Evolutionary conservation across 2,797 vertebrate genomes (phyloP), one percentile per base, ranked within the genome.

Genomic region (Furcifer pardalis): DNA sequence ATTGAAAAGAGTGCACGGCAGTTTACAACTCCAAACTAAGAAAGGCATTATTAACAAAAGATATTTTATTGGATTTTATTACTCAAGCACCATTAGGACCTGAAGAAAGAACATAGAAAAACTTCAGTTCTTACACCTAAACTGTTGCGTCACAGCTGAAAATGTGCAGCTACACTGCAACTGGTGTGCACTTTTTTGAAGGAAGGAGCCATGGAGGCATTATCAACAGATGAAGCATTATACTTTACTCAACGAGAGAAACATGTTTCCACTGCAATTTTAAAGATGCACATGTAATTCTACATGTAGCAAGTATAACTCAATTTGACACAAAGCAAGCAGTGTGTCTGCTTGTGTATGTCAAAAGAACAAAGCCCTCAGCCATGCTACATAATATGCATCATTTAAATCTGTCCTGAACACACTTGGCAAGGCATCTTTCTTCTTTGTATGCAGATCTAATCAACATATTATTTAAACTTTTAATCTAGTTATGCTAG

Each of bases 1-100:
- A 30, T 7, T 56, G 21, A 59, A 9, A 27, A 84, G 19, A 49
- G 66, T 63, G 91, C 30, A 12, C 52, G 5, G 9, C 40, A 52
- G 3, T 60, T 81, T 80, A 44, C 60, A 72, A 75, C 79, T 92
- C n/a, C 80, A 72, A 59, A 19, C 86, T 86, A 89, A 87, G 89
- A 83, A 60, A 89, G 82, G 81, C 85, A n/a, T 82, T 65, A 84
- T 88, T 91, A 93, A 83, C 77, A 84, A 90, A 93, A 88, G 73
- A 25, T 76, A 87, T 87, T 93, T 92, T 91, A 90, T 81, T 91
- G 3, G 63, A 60, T 90, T 89, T 71, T 37, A 86, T 2, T 88
- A 85, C 83, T 82, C 74, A 87, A 90, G 71, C 86, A 89, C 82
- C n/a, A 30, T n/a, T 78, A 90, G 30, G n/a, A n/a, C n/a, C n/a